Percentiles rank a stretch among this genome's conserved stretches.
These are phyloP conservation scores for Manis javanica DNA, from an alignment of 2,797 vertebrate species.

Conservation along the genomic window DNA sequence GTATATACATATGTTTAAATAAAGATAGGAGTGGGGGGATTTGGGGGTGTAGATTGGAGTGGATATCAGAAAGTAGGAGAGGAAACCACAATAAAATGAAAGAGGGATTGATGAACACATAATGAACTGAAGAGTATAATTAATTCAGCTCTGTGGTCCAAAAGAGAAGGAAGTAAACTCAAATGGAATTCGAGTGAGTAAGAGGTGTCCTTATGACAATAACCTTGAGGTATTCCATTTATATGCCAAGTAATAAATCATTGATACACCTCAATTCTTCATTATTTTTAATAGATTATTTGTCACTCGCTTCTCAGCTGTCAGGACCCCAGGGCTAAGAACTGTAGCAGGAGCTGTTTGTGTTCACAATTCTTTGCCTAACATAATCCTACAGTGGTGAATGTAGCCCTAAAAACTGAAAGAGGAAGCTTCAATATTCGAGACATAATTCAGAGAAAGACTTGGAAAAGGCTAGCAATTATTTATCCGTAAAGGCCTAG, in stretches of 20 bases:
- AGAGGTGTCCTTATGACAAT: background rate
- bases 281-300: constrained; percentile 51
- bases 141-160: background rate
- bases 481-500: constrained; percentile 36
- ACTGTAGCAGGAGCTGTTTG: background rate
- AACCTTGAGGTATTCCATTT: constrained; percentile 42
- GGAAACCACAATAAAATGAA: background rate
- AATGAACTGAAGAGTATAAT: background rate
- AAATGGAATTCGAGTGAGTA: background rate
- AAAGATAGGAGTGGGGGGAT: background rate
- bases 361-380: background rate
- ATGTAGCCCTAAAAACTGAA: background rate
- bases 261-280: constrained; percentile 42
- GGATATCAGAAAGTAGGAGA: background rate
- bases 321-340: background rate
- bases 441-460: background rate
- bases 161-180: constrained; percentile 18
- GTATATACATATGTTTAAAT: background rate
- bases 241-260: constrained; percentile 37
- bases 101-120: background rate
- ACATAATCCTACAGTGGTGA: background rate
- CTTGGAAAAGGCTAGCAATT: constrained; percentile 41
- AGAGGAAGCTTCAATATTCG: background rate
- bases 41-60: background rate
- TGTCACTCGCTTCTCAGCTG: background rate